Evolutionary conservation across 2,113 vertebrate genomes (phyloP).

Genomic region (Sardina pilchardus): DNA sequence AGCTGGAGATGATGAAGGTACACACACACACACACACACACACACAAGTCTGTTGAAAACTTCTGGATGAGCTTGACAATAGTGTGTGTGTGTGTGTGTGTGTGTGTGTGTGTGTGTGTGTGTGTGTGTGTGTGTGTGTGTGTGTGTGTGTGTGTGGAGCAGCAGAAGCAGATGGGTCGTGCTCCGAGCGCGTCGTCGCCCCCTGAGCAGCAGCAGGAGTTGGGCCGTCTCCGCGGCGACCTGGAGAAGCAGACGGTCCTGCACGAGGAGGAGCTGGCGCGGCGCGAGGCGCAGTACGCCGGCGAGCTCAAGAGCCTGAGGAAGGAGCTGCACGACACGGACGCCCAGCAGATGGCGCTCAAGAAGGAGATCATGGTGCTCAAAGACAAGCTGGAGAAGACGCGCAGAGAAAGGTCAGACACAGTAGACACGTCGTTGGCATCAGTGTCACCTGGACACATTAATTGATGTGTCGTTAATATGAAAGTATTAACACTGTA

Average conservation of each 20-base stretch:
- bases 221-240: conserved; percentile 86
- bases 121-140: conserved; percentile 2
- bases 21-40: neutral
- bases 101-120: conserved; percentile 28
- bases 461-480: no score
- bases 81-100: neutral
- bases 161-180: conserved; percentile 90
- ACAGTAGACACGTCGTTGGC: no score
- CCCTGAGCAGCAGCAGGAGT: conserved; percentile 88
- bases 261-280: conserved; percentile 89
- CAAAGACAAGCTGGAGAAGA: conserved; percentile 97
- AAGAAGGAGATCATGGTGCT: conserved; percentile 96
- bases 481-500: no score
- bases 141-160: conserved; percentile 37
- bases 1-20: neutral
- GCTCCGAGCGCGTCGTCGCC: conserved; percentile 73
- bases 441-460: no score
- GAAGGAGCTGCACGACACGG: conserved; percentile 90
- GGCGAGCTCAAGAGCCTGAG: conserved; percentile 88
- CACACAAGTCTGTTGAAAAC: neutral
- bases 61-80: neutral
- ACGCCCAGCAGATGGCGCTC: conserved; percentile 90
- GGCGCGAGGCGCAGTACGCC: conserved; percentile 84
- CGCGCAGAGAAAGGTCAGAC: conserved; percentile 85
- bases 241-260: conserved; percentile 90